These are phyloP conservation scores for Cyclargus thomasi DNA, from an alignment of 1,140 invertebrate genomes.

Conservation along the genomic window DNA sequence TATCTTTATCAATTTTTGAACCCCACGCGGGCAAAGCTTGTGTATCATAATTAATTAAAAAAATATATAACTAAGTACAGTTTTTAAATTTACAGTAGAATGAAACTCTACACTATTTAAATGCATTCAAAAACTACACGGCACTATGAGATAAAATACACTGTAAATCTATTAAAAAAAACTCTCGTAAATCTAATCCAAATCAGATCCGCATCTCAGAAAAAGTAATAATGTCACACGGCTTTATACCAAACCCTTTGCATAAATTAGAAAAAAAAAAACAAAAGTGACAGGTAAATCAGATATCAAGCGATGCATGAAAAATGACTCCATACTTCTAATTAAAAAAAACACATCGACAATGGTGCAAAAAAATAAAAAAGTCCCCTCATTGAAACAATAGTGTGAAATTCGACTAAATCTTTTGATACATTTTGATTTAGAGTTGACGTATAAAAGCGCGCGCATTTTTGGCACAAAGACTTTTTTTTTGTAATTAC, in stretches of 20 bases:
- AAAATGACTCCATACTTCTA: conserved; percentile 67
- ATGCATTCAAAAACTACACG: neutral
- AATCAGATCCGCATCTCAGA: conserved; percentile 10
- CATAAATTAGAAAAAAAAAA: conserved; percentile 40
- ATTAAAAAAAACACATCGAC: conserved; percentile 65
- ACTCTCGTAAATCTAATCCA: conserved; percentile 6
- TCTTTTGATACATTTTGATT: conserved; percentile 64
- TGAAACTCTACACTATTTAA: neutral
- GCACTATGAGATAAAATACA: neutral
- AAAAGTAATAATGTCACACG: conserved; percentile 16
- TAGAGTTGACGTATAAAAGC: conserved; percentile 56
- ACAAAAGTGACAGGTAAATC: conserved; percentile 64
- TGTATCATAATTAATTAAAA: too few relatives aligned
- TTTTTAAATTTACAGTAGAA: neutral
- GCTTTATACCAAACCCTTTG: conserved; percentile 26
- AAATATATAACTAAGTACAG: neutral
- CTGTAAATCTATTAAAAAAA: neutral
- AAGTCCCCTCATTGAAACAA: conserved; percentile 58
- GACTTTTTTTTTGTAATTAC: conserved; percentile 39
- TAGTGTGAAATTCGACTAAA: conserved; percentile 59
- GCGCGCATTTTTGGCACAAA: conserved; percentile 41
- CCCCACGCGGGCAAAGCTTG: too few relatives aligned
- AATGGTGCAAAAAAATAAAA: conserved; percentile 59
- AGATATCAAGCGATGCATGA: conserved; percentile 71
- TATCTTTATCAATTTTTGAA: too few relatives aligned